phyloP scores from a whole-genome alignment of 2,888 invertebrate species.

The Xanthorhoe spadicearia region DNA sequence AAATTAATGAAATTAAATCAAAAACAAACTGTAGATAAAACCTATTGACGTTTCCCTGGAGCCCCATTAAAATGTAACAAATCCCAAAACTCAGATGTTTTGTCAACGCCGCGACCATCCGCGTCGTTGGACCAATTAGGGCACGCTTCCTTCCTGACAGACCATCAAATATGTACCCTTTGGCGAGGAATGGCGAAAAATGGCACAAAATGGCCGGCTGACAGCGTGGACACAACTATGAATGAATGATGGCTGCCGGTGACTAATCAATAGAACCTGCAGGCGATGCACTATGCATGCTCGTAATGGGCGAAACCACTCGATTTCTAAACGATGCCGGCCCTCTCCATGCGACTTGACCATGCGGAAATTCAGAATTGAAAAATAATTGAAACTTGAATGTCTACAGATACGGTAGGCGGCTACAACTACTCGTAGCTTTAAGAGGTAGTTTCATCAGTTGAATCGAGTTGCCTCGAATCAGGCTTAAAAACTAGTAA shows the following conservation, averaged over 20 bases:
- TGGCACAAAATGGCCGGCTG: conserved; percentile 49
- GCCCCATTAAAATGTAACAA: conserved; percentile 50
- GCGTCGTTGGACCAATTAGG: conserved; percentile 64
- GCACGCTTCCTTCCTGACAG: conserved; percentile 69
- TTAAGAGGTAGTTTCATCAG: background rate
- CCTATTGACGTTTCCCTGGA: conserved; percentile 28
- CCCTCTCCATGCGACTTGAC: conserved; percentile 6
- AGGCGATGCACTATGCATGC: conserved; percentile 62
- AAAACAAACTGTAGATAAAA: background rate
- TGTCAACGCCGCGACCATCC: conserved; percentile 57
- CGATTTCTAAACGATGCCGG: conserved; percentile 39
- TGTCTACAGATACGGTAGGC: background rate
- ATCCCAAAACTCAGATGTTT: conserved; percentile 53
- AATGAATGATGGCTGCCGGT: conserved; percentile 73
- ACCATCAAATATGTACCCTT: conserved; percentile 74
- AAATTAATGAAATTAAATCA: conserved; percentile 6
- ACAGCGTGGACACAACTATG: conserved; percentile 64
- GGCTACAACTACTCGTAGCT: background rate
- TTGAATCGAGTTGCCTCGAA: conserved; percentile 8
- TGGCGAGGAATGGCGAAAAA: conserved; percentile 63
- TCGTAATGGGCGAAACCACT: conserved; percentile 61
- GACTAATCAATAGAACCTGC: conserved; percentile 58
- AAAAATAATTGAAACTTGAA: background rate
- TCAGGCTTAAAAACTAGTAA: conserved; percentile 14
- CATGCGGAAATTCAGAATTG: background rate